Evolutionary conservation across 1,140 invertebrate genomes (phyloP).

Genomic region (Apis dorsata): DNA sequence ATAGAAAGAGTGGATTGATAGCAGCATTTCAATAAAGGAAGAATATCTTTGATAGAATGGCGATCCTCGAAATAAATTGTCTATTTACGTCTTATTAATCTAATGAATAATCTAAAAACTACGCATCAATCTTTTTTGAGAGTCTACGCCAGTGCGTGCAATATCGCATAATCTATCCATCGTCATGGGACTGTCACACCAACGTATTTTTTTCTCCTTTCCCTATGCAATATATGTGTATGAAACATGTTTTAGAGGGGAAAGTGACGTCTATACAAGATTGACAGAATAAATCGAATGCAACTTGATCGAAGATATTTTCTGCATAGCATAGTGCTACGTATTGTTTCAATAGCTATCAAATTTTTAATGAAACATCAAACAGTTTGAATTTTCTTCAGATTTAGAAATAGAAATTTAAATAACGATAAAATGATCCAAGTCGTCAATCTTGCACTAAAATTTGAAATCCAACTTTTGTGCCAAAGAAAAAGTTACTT

Average conservation of each 20-base stretch:
- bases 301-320: slow-evolving; percentile 20
- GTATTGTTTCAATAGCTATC: no score
- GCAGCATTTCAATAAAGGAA: background rate
- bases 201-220: slow-evolving; percentile 14
- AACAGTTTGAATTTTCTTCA: background rate
- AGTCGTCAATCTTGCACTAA: background rate
- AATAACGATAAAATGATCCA: background rate
- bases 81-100: slow-evolving; percentile 11
- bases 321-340: background rate
- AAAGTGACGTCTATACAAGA: slow-evolving; percentile 18
- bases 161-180: slow-evolving; percentile 29
- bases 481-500: background rate
- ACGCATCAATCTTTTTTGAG: background rate
- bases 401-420: background rate
- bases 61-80: slow-evolving; percentile 22
- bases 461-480: background rate
- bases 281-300: background rate
- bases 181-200: slow-evolving; percentile 15
- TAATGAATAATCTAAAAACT: no score
- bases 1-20: background rate
- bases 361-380: background rate
- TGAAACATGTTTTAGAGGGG: background rate
- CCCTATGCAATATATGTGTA: background rate
- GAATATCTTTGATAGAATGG: background rate
- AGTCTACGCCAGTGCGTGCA: slow-evolving; percentile 27